Evolutionary conservation across 2,113 vertebrate genomes (phyloP).

Genomic region (Lepisosteus oculatus): DNA sequence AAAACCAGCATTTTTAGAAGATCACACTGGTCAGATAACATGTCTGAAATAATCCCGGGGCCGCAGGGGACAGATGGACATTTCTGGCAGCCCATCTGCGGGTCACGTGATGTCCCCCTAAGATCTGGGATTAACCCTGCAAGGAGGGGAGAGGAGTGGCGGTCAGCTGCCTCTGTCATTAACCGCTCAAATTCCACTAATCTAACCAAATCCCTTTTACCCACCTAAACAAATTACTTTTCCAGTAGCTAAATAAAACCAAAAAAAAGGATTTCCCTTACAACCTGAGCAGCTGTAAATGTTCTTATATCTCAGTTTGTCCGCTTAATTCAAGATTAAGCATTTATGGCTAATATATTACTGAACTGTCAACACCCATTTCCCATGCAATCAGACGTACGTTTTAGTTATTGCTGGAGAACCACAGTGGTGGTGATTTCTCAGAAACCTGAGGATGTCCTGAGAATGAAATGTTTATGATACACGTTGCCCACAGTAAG

Average conservation of each 20-base stretch:
- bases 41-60: conserved; percentile 33
- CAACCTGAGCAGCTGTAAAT: not conserved
- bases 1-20: no score
- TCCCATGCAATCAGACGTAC: conserved; percentile 20
- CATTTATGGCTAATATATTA: conserved; percentile 33
- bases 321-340: conserved; percentile 11
- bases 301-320: not conserved
- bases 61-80: conserved; percentile 61
- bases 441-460: no score
- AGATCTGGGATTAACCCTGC: conserved; percentile 61
- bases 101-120: conserved; percentile 59
- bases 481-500: no score
- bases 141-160: conserved; percentile 38
- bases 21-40: no score
- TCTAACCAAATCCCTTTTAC: conserved; percentile 60
- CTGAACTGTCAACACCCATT: conserved; percentile 18
- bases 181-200: conserved; percentile 66
- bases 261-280: not conserved
- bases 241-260: conserved; percentile 34
- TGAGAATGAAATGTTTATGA: no score
- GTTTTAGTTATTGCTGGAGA: not conserved
- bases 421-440: not conserved
- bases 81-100: conserved; percentile 59
- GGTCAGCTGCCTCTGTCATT: conserved; percentile 64
- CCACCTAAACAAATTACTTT: conserved; percentile 54